phyloP scores from a whole-genome alignment of 2,113 vertebrate species.

The Myxocyprinus asiaticus region DNA sequence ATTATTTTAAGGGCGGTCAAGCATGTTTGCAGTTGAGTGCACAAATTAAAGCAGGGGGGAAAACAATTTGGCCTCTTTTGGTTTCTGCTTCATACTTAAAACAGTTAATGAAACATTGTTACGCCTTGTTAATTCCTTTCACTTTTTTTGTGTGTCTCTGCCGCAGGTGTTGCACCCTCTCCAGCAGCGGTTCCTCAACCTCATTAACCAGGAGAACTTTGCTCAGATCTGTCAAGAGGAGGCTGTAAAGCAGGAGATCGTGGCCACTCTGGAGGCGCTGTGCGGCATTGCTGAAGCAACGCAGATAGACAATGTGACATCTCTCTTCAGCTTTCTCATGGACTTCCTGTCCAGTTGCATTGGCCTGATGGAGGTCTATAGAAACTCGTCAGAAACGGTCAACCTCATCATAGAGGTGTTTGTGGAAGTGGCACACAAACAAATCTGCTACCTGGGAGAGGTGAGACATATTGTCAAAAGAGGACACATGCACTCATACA shows the following conservation, averaged over 20 bases:
- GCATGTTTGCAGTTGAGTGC: neutral
- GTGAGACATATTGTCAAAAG: conserved; percentile 68
- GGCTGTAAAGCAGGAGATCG: conserved; percentile 92
- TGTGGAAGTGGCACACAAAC: conserved; percentile 99
- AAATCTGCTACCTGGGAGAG: conserved; percentile 99
- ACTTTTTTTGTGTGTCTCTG: neutral
- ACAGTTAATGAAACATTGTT: neutral
- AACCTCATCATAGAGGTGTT: conserved; percentile 99
- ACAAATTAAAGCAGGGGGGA: neutral
- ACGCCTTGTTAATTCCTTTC: neutral
- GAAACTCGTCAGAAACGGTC: conserved; percentile 96
- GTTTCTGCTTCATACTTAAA: neutral
- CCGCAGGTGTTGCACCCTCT: conserved; percentile 92
- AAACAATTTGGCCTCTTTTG: too few species aligned
- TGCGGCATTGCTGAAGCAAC: conserved; percentile 98
- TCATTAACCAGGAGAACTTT: conserved; percentile 98
- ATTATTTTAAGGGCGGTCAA: too few species aligned
- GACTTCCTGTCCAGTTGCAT: conserved; percentile 98
- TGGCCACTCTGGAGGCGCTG: conserved; percentile 91
- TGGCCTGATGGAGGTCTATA: conserved; percentile 98
- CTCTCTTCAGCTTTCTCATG: conserved; percentile 97
- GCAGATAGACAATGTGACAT: conserved; percentile 94
- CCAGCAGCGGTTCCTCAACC: conserved; percentile 94
- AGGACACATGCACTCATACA: too few species aligned
- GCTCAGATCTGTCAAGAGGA: conserved; percentile 96